Base-by-base conservation (phyloP, 2,888 invertebrate genomes). In the Himalopsyche japonica region DNA sequence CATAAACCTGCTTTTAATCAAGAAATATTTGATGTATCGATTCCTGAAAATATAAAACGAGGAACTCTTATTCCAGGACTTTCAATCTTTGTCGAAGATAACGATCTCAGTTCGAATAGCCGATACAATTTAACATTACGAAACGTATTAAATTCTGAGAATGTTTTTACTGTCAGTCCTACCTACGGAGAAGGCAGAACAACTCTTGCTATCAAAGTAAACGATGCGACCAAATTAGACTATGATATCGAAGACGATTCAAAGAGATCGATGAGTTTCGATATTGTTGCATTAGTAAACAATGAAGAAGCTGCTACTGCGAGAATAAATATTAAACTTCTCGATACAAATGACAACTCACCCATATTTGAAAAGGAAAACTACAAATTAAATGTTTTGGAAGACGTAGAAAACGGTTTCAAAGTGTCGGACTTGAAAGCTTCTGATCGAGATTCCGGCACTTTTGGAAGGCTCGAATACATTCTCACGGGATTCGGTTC, bases 331-430 rank as follows among this genome's bases (percentile, higher is more conserved):
- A 93, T 95, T 1, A 93, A 94, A 87, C 89, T 97, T 0, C 88
- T 94, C 43, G 97, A 97, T 89, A 95, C 95, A 80, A 97, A 97
- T 88, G 97, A 97, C 88, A 97, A 97, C 88, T 90, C 94, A 0
- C 97, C 97, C 0, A 89, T 94, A 49, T 97, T 96, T 88, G 91
- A 93, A 10, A 91, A 93, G 84, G 89, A 92, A 0, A 93, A 93
- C 20, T 96, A 96, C 88, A 93, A 94, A 82, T 93, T 96, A 64
- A 92, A 93, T 70, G 94, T 96, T 0, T 90, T 93, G 1, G 96
- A 97, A 90, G 94, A 95, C 89, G 92, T 94, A 0, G 90, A 93
- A 0, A 90, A 93, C 0, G 94, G 94, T 0, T 92, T 93, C 0
- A 92, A 93, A 88, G 93, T 96, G 37, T 94, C 94, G 0, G 92